Percentiles rank a stretch among this genome's conserved stretches.
phyloP scores from a whole-genome alignment of 1,140 invertebrate species.

The Ladona fulva region DNA sequence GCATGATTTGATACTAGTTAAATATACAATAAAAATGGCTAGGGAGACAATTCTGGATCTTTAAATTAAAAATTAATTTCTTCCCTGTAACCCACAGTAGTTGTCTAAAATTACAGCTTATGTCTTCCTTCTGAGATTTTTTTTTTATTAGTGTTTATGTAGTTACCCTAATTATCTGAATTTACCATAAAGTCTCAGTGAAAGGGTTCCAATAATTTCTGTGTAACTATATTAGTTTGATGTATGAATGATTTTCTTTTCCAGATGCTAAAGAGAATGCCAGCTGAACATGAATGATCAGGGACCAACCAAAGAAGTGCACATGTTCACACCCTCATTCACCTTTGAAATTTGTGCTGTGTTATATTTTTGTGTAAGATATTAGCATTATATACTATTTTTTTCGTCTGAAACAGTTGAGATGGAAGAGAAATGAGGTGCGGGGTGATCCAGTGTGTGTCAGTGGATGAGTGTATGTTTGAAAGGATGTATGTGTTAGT shows the following conservation, averaged over 20 bases:
- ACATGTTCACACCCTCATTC: constrained; percentile 8
- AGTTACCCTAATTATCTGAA: no score
- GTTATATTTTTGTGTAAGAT: constrained; percentile 10
- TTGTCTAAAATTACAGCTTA: no score
- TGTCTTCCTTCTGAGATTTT: no score
- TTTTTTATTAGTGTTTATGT: no score
- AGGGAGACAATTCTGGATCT: no score
- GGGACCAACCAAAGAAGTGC: constrained; percentile 6
- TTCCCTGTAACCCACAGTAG: no score
- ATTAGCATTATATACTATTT: constrained; percentile 11
- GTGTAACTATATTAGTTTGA: no score
- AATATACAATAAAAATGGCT: no score
- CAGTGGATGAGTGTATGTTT: background rate
- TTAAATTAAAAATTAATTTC: no score
- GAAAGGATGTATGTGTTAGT: background rate
- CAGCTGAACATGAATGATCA: constrained; percentile 5
- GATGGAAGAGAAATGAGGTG: background rate
- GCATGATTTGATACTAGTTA: no score
- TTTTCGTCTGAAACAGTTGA: constrained; percentile 6
- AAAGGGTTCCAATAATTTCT: no score
- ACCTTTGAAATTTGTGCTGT: constrained; percentile 9
- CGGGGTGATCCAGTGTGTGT: background rate
- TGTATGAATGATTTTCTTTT: background rate
- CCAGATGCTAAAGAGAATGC: background rate
- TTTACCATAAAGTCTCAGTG: no score